Evolutionary conservation across 2,888 invertebrate genomes (phyloP), one percentile per base, ranked within the genome.

Genomic region (Mythimna lalbum): DNA sequence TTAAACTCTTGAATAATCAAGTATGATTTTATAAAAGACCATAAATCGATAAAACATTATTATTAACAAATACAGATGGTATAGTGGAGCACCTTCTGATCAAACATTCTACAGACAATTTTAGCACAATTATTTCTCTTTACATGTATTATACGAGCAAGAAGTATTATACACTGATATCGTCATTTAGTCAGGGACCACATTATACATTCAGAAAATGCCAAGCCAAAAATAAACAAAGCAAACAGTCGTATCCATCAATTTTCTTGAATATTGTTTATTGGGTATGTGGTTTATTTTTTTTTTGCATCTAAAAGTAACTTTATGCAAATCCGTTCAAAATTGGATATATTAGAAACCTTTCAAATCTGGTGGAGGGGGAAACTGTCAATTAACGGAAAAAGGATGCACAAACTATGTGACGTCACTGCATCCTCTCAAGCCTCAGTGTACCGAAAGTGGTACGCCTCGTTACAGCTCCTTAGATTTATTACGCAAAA

Each of bases 1-100:
- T 33, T 53, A 80, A 74, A 79, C 12, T 31, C 43, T 66, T 49
- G 14, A 74, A 73, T 60, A 59, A 50, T 43, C 43, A 43, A 69
- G 53, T 63, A 50, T 74, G 23, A 65, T 61, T 76, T 47, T 33
- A 49, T 62, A 67, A 67, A 63, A 67, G 21, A 56, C 31, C 23
- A 56, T 57, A 52, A 49, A 70, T 61, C 21, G 12, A 63, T 60
- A 59, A 36, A 56, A 47, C 9, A 39, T 49, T 63, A 63, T 49
- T 12, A 19, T 23, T 43, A 57, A 62, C 21, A 49, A 65, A 73
- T 27, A 52, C 21, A 61, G 36, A 62, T 64, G 56, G 17, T 39
- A 27, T 12, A 27, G 39, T 50, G 60, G 80, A 64, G 63, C 66
- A 63, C 60, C 76, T 31, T 43, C 47, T 5, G 27, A 43, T 43